A percentile compares a stretch with the other conserved stretches of the same genome.
Conservation (phyloP, 2,888 invertebrate genomes). For the Clitarchus hookeri region DNA sequence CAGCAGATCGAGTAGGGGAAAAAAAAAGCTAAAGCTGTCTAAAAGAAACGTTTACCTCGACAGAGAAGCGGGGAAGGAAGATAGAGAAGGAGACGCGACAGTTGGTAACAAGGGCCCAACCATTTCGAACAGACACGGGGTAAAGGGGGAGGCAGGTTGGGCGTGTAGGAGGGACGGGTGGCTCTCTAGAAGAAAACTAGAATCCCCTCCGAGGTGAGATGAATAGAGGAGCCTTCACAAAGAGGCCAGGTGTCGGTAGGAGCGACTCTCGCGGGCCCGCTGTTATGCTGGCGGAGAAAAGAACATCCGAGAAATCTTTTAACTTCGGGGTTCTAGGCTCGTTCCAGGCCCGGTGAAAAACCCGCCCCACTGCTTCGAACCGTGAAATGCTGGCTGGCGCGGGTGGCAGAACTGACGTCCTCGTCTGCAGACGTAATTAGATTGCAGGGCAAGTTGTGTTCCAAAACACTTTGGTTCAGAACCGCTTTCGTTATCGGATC, state of each 20-base stretch:
- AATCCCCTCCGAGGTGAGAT: not conserved
- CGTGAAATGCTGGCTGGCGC: not conserved
- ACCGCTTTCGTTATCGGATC: no score
- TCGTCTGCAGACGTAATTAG: no score
- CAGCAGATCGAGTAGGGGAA: not conserved
- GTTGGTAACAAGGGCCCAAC: not conserved
- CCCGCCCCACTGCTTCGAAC: not conserved
- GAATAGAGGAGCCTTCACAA: slow-evolving; percentile 7
- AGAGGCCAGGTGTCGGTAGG: not conserved
- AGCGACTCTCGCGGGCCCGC: not conserved
- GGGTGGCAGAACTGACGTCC: not conserved
- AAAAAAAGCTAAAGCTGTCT: not conserved
- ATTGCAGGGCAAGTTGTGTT: no score
- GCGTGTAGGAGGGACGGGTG: not conserved
- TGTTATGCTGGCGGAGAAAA: not conserved
- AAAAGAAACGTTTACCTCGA: not conserved
- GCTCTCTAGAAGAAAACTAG: not conserved
- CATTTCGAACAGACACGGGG: not conserved
- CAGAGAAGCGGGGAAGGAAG: not conserved
- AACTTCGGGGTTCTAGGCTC: not conserved
- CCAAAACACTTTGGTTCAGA: no score
- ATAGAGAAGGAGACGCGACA: not conserved
- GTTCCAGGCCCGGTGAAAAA: not conserved
- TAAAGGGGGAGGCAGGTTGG: not conserved
- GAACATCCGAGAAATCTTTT: not conserved